These are phyloP conservation scores for Microctenopoma lineatum DNA, from an alignment of 2,797 vertebrate species.

Conservation along the genomic window DNA sequence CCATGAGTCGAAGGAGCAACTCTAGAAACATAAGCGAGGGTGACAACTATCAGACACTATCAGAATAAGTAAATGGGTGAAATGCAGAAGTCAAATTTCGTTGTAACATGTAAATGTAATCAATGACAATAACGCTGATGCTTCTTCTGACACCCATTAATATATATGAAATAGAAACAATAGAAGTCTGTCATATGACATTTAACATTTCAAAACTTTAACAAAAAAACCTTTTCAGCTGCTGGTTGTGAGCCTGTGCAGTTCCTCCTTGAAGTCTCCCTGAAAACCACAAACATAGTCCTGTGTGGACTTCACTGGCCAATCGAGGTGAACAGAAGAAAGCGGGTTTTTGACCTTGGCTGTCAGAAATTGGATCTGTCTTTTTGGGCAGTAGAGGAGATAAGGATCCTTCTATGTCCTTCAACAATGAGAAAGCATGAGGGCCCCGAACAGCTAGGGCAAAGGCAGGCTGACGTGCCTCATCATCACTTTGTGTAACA, in stretches of 20 bases:
- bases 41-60: not conserved
- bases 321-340: constrained; percentile 47
- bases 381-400: constrained; percentile 47
- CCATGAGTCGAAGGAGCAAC: not conserved
- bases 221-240: constrained; percentile 39
- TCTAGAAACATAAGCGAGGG: constrained; percentile 21
- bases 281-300: constrained; percentile 84
- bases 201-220: not conserved
- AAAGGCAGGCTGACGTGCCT: constrained; percentile 56
- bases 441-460: constrained; percentile 74
- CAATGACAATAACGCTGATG: no score
- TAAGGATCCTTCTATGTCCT: constrained; percentile 59
- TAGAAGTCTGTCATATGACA: not conserved
- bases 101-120: no score
- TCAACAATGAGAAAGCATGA: constrained; percentile 62
- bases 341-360: constrained; percentile 34
- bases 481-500: constrained; percentile 24
- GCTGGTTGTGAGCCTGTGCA: constrained; percentile 11
- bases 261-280: constrained; percentile 62
- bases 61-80: not conserved
- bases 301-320: constrained; percentile 56
- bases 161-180: not conserved
- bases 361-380: constrained; percentile 41
- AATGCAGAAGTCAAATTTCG: no score
- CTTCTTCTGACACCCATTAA: no score